Evolutionary conservation across 2,888 invertebrate genomes (phyloP), one percentile per base, ranked within the genome.

Genomic region (Spodoptera exigua): DNA sequence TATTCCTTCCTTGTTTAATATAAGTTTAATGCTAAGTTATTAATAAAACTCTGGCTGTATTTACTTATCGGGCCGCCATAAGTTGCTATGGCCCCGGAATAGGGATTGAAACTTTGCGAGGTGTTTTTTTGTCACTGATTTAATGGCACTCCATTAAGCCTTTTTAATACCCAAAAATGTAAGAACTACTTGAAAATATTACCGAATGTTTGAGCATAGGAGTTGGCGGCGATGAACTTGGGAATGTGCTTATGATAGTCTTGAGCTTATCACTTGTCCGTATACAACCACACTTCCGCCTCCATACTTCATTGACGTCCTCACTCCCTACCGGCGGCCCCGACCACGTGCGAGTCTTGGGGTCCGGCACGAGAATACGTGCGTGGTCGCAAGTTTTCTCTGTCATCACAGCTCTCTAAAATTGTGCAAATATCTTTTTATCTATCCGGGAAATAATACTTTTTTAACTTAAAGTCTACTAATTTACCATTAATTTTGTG

Each of bases 181-280:
- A 27, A 27, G 5, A 9, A 27, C 9, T 27, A 21, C 21, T 5
- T 5, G 5, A 21, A 5, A 21, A 10, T 32, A 13, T 46, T 46
- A 46, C 58, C 21, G 2, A 10, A 1, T 4, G 11, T 7, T 14
- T 2, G 18, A 5, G 1, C 2, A 16, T 1, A 12, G 87, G 83
- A 1, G 89, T 72, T 0, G 91, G 91, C 0, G 91, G 89, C 0
- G 90, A 86, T 0, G 90, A 71, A 2, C 76, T 12, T 0, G 93
- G 92, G 54, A 93, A 93, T 0, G 64, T 58, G 18, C 80, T 78
- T 13, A 94, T 59, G 16, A 92, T 81, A 47, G 83, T 66, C 52
- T 83, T 87, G 45, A 94, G 68, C 73, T 93, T 93, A 1, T 91
- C 91, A 61, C 92, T 93, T 36, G 93, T 93, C 27, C 80, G 81